Conservation (phyloP, 2,113 vertebrate species). For the Rhadina sibilatrix region DNA sequence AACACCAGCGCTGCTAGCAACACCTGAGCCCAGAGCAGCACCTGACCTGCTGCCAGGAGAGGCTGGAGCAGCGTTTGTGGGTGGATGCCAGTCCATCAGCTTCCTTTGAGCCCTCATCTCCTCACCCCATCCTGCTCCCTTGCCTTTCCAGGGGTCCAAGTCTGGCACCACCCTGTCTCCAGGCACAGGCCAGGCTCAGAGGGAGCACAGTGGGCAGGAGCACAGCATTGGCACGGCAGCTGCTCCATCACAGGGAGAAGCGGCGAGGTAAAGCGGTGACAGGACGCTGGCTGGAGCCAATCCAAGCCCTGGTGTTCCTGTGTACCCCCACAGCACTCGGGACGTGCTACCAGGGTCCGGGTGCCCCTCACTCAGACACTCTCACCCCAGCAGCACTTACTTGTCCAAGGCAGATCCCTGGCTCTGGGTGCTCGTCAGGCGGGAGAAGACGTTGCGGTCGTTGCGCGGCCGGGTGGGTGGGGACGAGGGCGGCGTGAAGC, state of each 20-base stretch:
- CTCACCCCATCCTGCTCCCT: not conserved
- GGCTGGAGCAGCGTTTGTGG: not conserved
- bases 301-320: not conserved
- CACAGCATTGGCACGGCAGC: not conserved
- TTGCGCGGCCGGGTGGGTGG: constrained; percentile 92
- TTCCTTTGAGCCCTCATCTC: not conserved
- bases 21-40: not conserved
- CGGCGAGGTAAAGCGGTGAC: not conserved
- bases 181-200: not conserved
- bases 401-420: constrained; percentile 95
- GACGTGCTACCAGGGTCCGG: fast-evolving
- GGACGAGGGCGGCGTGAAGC: constrained; percentile 92
- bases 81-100: not conserved
- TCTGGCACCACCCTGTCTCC: not conserved
- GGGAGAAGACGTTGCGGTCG: constrained; percentile 96
- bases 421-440: constrained; percentile 93
- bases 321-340: fast-evolving
- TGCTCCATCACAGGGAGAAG: not conserved
- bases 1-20: not conserved
- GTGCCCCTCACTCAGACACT: not conserved
- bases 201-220: not conserved
- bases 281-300: not conserved
- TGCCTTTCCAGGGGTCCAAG: not conserved
- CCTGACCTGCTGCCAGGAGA: not conserved
- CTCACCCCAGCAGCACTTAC: constrained; percentile 73